phyloP scores from a whole-genome alignment of 1,140 invertebrate genomes.

The Cyclargus thomasi region DNA sequence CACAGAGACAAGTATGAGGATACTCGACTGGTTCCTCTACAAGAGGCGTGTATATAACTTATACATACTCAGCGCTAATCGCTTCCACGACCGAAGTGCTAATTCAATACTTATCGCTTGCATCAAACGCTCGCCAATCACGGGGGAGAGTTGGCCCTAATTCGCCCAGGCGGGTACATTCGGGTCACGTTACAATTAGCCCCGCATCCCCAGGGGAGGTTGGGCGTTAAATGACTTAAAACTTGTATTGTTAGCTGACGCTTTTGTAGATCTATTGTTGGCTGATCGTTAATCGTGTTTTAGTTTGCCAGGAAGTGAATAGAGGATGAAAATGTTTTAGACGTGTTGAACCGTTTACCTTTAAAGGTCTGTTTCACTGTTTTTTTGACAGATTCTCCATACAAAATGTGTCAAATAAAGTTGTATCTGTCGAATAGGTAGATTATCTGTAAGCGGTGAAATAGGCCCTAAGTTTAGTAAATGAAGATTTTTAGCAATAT shows the following conservation, averaged over 20 bases:
- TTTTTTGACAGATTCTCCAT: no score
- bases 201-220: background rate
- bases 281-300: background rate
- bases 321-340: background rate
- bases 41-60: no score
- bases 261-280: background rate
- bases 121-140: background rate
- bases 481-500: no score
- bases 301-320: background rate
- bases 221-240: slow-evolving; percentile 3
- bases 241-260: background rate
- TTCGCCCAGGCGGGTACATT: background rate
- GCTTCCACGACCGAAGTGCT: background rate
- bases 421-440: no score
- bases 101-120: background rate
- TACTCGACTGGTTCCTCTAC: no score
- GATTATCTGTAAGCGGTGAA: no score
- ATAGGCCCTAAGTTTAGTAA: no score
- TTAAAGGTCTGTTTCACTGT: no score
- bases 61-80: background rate
- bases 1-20: no score
- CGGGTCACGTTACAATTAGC: slow-evolving; percentile 2
- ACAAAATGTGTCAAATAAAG: no score
- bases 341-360: background rate
- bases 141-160: background rate